Evolutionary conservation across 2,888 invertebrate genomes (phyloP).

Genomic region (Eupithecia subumbrata): DNA sequence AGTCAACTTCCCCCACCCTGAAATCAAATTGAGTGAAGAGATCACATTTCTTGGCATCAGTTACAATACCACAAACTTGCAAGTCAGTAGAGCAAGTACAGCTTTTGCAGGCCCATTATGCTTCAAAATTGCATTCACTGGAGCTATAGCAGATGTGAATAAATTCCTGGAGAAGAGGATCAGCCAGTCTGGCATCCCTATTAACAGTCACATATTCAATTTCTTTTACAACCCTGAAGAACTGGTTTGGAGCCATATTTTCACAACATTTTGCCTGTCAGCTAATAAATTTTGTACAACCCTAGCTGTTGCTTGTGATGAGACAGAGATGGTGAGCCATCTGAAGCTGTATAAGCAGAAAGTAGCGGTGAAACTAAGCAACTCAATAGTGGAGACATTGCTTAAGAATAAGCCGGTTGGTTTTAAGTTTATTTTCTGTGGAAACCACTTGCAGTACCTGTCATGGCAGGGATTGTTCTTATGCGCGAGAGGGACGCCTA

Average conservation of each 20-base stretch:
- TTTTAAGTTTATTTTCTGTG: constrained; percentile 69
- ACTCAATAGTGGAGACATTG: constrained; percentile 67
- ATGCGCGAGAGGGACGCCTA: constrained; percentile 69
- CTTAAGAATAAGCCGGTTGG: constrained; percentile 59
- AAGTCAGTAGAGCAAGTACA: constrained; percentile 70
- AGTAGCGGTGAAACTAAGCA: constrained; percentile 73
- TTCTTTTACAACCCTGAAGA: constrained; percentile 68
- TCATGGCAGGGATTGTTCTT: constrained; percentile 73
- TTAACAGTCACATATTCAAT: constrained; percentile 76
- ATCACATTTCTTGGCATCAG: constrained; percentile 74
- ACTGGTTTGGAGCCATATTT: constrained; percentile 72
- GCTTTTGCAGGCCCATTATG: constrained; percentile 76
- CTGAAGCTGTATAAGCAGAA: constrained; percentile 68
- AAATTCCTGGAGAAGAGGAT: constrained; percentile 75
- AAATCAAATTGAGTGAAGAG: constrained; percentile 58
- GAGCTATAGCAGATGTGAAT: constrained; percentile 59
- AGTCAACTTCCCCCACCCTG: constrained; percentile 66
- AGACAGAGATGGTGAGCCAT: constrained; percentile 61
- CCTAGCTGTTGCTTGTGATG: constrained; percentile 65
- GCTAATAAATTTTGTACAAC: constrained; percentile 81
- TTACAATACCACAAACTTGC: constrained; percentile 67
- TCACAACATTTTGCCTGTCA: constrained; percentile 74
- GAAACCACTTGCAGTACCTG: constrained; percentile 76
- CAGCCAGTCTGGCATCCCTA: constrained; percentile 73
- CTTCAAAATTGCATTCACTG: constrained; percentile 75